Base-by-base conservation (phyloP, 2,113 vertebrate species). In the Euleptes europaea region DNA sequence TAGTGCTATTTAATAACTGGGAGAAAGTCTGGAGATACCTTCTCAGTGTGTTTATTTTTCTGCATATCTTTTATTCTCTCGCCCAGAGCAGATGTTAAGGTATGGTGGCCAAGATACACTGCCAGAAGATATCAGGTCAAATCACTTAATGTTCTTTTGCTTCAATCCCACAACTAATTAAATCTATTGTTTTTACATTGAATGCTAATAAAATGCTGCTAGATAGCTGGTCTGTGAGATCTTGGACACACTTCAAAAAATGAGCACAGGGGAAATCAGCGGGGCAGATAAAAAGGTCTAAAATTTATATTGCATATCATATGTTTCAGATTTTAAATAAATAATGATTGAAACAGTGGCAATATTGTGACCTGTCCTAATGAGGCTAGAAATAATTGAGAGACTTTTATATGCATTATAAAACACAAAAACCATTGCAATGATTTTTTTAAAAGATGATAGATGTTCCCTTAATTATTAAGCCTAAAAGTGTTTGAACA, bases 61-160 rank as follows among this genome's bases (percentile, higher is more conserved):
- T 91, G 40, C 26, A 54, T 82, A 78, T 83, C 80, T 33, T 85
- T 91, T 11, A 1, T 81, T 83, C 31, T 83, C 66, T 74, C 78
- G 84, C n/a, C 51, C 57, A 85, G 3, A 90, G 76, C 76, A 91
- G 66, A 89, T 65, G 63, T 69, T 88, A 91, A 90, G 75, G 80
- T 0, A 83, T 1, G 80, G 57, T 1, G 6, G 49, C 42, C 38
- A 86, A 73, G 57, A 90, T 5, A 85, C 0, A 0, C 1, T 84
- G 69, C 40, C 78, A 92, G 80, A 87, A 71, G 90, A 86, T 72
- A 90, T 14, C 67, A 87, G 60, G 47, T 82, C 65, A 84, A 85
- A 91, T 86, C 71, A 89, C 84, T 86, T 89, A 89, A 83, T 35
- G 65, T 31, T 28, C 35, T 82, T 79, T 91, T 63, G 71, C 23